phyloP scores from a whole-genome alignment of 2,113 vertebrate genomes.

The Salvelinus fontinalis region DNA sequence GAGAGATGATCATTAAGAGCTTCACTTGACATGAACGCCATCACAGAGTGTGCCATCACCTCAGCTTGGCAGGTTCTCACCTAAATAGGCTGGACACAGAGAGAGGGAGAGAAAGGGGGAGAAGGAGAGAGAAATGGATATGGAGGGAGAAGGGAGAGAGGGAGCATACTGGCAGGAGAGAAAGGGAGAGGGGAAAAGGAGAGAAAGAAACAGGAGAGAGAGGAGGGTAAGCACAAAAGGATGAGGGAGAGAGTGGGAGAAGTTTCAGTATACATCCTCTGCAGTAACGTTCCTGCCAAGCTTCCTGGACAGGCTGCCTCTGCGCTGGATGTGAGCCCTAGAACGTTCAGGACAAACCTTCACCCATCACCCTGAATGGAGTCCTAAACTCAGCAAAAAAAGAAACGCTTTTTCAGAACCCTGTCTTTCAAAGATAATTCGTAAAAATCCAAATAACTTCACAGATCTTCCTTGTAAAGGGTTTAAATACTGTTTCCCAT shows the following conservation, averaged over 20 bases:
- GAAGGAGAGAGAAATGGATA: conserved; percentile 13
- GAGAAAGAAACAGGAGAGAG: background rate
- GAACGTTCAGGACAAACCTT: background rate
- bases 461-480: too few relatives aligned
- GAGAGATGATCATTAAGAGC: conserved; percentile 41
- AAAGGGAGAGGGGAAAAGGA: background rate
- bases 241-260: background rate
- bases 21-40: conserved; percentile 43
- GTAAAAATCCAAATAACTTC: too few relatives aligned
- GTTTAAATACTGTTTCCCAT: too few relatives aligned
- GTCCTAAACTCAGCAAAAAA: too few relatives aligned
- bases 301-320: conserved; percentile 1
- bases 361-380: too few relatives aligned
- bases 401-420: too few relatives aligned
- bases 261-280: background rate
- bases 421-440: too few relatives aligned
- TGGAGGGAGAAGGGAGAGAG: background rate
- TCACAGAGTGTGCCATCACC: conserved; percentile 34
- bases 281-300: background rate
- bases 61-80: conserved; percentile 35
- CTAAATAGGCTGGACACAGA: conserved; percentile 21
- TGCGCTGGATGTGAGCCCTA: conserved; percentile 10
- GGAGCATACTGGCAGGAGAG: background rate
- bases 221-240: background rate
- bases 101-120: background rate